Conservation (phyloP, 2,797 vertebrate species). For the Oreortyx pictus region DNA sequence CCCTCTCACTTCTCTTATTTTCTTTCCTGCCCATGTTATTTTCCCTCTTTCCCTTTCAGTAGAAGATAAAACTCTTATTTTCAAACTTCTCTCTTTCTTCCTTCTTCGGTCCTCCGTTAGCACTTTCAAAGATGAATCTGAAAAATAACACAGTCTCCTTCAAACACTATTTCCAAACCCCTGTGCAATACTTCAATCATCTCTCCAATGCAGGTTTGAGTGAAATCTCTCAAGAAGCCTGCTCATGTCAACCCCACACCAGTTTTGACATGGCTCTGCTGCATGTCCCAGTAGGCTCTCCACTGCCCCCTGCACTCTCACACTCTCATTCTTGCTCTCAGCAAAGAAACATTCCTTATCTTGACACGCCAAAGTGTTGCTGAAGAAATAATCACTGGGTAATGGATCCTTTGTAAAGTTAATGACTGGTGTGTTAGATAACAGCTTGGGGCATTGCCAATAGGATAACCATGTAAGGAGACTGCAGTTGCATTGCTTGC, state of each 20-base stretch:
- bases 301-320: background rate
- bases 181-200: background rate
- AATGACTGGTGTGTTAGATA: constrained; percentile 71
- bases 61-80: background rate
- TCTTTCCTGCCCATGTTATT: background rate
- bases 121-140: background rate
- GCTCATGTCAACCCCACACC: background rate
- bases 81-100: background rate
- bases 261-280: background rate
- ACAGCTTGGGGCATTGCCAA: constrained; percentile 55
- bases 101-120: background rate
- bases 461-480: constrained; percentile 61
- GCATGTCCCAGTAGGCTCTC: background rate
- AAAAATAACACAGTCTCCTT: background rate
- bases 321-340: constrained; percentile 34
- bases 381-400: constrained; percentile 76
- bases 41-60: background rate
- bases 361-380: constrained; percentile 73
- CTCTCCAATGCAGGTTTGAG: background rate
- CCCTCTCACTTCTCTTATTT: background rate
- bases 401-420: constrained; percentile 74
- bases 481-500: background rate
- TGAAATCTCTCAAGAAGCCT: constrained; percentile 15
- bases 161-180: background rate
- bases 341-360: constrained; percentile 68